Evolutionary conservation across 2,797 vertebrate genomes (phyloP).

Genomic region (Eleutherodactylus coqui): DNA sequence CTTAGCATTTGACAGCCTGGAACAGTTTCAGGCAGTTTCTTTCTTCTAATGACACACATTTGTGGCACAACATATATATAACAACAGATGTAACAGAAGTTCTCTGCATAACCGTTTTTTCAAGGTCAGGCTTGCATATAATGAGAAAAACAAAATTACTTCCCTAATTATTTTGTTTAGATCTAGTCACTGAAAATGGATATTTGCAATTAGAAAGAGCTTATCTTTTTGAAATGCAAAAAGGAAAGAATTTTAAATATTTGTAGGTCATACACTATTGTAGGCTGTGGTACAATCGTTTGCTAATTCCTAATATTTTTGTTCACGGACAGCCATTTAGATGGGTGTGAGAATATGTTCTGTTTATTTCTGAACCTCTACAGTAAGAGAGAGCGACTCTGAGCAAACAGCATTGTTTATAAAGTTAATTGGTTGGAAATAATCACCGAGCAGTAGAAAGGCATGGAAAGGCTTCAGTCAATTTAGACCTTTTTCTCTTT

Average conservation of each 20-base stretch:
- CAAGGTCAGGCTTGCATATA: conserved; percentile 62
- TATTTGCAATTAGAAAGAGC: conserved; percentile 54
- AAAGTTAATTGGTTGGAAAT: conserved; percentile 55
- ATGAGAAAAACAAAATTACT: conserved; percentile 62
- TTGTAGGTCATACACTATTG: conserved; percentile 40
- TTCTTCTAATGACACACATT: conserved; percentile 57
- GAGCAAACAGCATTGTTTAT: conserved; percentile 52
- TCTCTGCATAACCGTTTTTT: conserved; percentile 58
- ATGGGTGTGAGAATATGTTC: conserved; percentile 18
- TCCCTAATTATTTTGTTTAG: conserved; percentile 58
- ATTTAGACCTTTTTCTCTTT: conserved; percentile 42
- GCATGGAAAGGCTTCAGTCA: conserved; percentile 37
- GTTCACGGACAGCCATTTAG: background rate
- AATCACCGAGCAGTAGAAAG: conserved; percentile 44
- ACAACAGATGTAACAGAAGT: conserved; percentile 62
- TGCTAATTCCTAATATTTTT: conserved; percentile 1
- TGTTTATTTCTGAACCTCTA: conserved; percentile 44
- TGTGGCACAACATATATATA: conserved; percentile 59
- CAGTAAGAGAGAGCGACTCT: conserved; percentile 38
- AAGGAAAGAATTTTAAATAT: conserved; percentile 29
- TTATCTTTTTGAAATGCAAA: conserved; percentile 40
- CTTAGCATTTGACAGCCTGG: conserved; percentile 57
- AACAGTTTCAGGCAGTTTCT: conserved; percentile 59
- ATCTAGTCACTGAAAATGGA: conserved; percentile 53
- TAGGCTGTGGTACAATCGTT: background rate